Base-by-base conservation (phyloP, 2,797 vertebrate genomes). In the Yasuhikotakia modesta region DNA sequence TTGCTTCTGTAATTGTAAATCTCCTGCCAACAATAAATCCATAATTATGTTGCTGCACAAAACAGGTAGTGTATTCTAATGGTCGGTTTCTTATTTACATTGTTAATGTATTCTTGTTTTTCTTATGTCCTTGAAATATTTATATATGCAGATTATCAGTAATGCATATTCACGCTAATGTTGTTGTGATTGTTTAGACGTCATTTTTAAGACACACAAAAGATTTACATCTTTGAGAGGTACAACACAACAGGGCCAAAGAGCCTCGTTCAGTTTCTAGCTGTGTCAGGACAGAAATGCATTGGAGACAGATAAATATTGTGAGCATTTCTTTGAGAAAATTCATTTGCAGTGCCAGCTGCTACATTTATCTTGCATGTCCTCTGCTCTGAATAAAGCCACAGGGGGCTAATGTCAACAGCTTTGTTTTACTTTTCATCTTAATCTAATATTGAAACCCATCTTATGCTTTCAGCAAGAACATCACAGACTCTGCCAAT, bases 391-490 rank as follows among this genome's bases (percentile, higher is more conserved):
- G 73, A 61, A 61, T n/a, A 78, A 68, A 82, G 74, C 75, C 52
- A 68, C 58, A 60, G 77, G 72, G 77, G 79, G 81, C 73, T 81
- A 76, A 81, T 81, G 80, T 73, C 73, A 79, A 73, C 73, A 79
- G 77, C 77, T 81, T 79, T 70, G 73, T 77, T 69, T 81, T 68
- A 79, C 79, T 77, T 81, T 79, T 81, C 73, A 73, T 79, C 69
- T 73, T 84, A 81, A 84, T 81, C 64, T 79, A 81, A 81, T 77
- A 79, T 39, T 81, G 79, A 81, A 35, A 50, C 27, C 63, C 35
- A 27, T 50, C 19, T 39, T 43, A 27, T 66, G 78, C 68, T 81
- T 70, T 68, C 79, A 69, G 53, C 63, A 68, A 78, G 64, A 57
- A 76, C 39, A 57, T 72, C 45, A 68, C 67, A 43, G 63, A 24